Percentiles rank a stretch among this genome's conserved stretches.
Evolutionary conservation across 2,888 invertebrate species (phyloP).

Genomic region (Ennomos erosarius): DNA sequence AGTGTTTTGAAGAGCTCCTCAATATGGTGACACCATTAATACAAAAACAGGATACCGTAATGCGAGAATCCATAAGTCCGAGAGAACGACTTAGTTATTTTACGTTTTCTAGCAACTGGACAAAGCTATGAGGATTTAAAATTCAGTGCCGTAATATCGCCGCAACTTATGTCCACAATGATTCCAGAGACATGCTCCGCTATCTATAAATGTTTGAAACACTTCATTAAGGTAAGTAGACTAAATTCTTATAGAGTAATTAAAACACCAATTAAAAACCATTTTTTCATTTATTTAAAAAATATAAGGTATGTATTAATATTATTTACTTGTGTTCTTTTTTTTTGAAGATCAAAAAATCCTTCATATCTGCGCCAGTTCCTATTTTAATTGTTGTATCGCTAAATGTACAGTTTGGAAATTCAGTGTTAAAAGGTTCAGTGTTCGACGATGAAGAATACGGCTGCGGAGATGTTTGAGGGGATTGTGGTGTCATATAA

Average conservation of each 20-base stretch:
- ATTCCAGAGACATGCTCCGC: constrained; percentile 14
- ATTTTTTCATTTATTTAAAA: no score
- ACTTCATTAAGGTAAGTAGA: constrained; percentile 3
- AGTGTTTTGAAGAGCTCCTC: constrained; percentile 14
- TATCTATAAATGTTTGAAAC: constrained; percentile 11
- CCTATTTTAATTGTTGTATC: neutral
- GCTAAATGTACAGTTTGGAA: neutral
- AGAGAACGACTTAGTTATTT: constrained; percentile 14
- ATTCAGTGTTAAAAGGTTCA: neutral
- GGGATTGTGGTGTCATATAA: no score
- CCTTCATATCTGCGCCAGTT: constrained; percentile 3
- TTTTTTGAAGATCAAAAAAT: constrained; percentile 9
- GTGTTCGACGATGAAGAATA: neutral
- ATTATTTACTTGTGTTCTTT: neutral
- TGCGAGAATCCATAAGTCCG: constrained; percentile 15
- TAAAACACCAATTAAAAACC: no score
- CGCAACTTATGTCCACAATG: constrained; percentile 15
- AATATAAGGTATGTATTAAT: neutral
- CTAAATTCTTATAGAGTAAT: no score
- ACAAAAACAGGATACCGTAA: constrained; percentile 13
- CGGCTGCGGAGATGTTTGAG: constrained; percentile 1
- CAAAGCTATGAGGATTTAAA: constrained; percentile 12
- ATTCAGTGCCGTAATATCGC: constrained; percentile 12
- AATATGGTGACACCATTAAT: constrained; percentile 14
- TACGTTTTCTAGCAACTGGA: constrained; percentile 12